These are phyloP conservation scores for Lerema accius DNA, from an alignment of 1,140 invertebrate species.

Conservation along the genomic window DNA sequence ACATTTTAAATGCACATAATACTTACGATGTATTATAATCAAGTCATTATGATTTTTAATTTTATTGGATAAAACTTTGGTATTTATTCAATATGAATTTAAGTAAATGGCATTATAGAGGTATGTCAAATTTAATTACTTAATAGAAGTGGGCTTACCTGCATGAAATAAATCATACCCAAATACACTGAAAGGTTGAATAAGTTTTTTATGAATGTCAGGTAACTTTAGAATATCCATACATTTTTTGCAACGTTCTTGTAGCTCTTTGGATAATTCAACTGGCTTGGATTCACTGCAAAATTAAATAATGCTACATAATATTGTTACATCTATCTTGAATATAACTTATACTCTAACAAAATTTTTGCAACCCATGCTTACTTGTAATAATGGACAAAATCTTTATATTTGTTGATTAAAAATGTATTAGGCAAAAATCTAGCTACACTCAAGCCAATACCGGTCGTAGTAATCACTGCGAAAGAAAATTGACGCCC, in stretches of 20 bases:
- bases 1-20: too few species aligned
- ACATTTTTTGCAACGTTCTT: constrained; percentile 58
- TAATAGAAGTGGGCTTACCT: too few species aligned
- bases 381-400: constrained; percentile 68
- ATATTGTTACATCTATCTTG: neutral
- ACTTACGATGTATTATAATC: neutral
- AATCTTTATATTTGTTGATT: constrained; percentile 68
- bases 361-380: constrained; percentile 4
- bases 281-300: constrained; percentile 63
- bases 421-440: constrained; percentile 69
- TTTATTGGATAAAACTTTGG: too few species aligned
- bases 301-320: too few species aligned
- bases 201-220: constrained; percentile 59
- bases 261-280: constrained; percentile 52
- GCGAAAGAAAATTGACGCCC: constrained; percentile 66
- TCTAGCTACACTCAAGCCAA: constrained; percentile 54
- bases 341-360: constrained; percentile 22
- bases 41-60: too few species aligned
- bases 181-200: constrained; percentile 70
- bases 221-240: constrained; percentile 60
- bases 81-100: too few species aligned
- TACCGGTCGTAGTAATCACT: constrained; percentile 56
- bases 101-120: too few species aligned
- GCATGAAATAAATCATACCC: constrained; percentile 78
- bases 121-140: constrained; percentile 18